Percentiles rank a stretch among this genome's conserved stretches.
These are phyloP conservation scores for Linhomoeus sp. DNA, from an alignment of 2,888 invertebrate species.

Conservation along the genomic window DNA sequence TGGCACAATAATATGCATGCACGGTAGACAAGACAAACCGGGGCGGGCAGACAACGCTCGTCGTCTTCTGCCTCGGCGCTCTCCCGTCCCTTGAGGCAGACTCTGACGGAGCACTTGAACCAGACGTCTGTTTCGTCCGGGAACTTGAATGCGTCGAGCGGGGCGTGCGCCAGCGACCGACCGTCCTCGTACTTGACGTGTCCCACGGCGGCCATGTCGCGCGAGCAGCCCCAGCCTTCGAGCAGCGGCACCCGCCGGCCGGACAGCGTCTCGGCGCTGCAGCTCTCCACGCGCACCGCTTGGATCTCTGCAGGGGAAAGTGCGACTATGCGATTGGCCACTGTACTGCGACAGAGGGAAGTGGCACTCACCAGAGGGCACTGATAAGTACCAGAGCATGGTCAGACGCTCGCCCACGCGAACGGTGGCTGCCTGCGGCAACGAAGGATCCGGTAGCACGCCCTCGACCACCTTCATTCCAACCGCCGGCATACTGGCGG, in stretches of 20 bases:
- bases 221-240: neutral
- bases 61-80: no score
- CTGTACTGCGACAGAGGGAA: no score
- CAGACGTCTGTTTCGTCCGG: conserved; percentile 5
- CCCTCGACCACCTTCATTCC: conserved; percentile 2
- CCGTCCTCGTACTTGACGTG: no score
- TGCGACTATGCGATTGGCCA: no score
- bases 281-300: conserved; percentile 1
- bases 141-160: conserved; percentile 5
- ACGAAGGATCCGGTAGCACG: neutral
- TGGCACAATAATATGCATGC: no score
- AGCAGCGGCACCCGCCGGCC: conserved; percentile 4
- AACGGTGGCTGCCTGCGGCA: neutral
- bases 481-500: neutral
- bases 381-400: conserved; percentile 1
- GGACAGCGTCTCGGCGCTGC: conserved; percentile 2
- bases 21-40: no score
- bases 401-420: conserved; percentile 3
- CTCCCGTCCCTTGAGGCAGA: neutral
- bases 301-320: neutral
- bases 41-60: no score
- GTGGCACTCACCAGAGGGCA: neutral
- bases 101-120: conserved; percentile 5
- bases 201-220: neutral
- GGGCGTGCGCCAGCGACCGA: neutral